These are phyloP conservation scores for Coptodon bakossiorum DNA, from an alignment of 2,113 vertebrate genomes.

Conservation along the genomic window DNA sequence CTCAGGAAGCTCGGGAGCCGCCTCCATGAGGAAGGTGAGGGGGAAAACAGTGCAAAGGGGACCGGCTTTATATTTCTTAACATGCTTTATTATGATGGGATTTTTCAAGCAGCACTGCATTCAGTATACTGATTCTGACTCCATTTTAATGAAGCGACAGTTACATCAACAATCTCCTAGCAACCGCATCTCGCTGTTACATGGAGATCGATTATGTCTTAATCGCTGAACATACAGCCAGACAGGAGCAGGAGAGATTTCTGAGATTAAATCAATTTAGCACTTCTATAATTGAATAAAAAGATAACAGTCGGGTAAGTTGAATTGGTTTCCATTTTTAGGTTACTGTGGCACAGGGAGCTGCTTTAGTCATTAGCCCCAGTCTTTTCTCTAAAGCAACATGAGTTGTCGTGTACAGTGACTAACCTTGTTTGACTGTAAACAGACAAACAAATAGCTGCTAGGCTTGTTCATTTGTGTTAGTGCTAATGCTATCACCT, in stretches of 20 bases:
- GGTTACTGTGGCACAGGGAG: constrained; percentile 22
- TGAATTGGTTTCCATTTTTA: constrained; percentile 34
- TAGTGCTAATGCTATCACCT: neutral
- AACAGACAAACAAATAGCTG: neutral
- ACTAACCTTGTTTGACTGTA: neutral
- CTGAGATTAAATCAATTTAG: constrained; percentile 13
- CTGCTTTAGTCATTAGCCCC: constrained; percentile 14
- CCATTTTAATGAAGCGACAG: neutral
- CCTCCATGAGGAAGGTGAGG: constrained; percentile 86
- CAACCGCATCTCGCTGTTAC: neutral
- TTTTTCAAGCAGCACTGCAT: neutral
- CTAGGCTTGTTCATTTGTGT: neutral
- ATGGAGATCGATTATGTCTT: neutral
- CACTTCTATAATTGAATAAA: constrained; percentile 13
- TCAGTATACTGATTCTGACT: neutral
- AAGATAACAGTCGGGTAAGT: neutral
- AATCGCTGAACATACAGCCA: neutral
- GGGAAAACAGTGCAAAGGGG: neutral
- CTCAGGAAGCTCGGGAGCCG: constrained; percentile 76
- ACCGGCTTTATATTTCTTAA: neutral
- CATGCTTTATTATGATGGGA: neutral
- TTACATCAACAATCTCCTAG: neutral
- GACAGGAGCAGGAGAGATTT: neutral
- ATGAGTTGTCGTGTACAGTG: neutral
- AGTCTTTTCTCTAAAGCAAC: neutral